Conservation (phyloP, 2,113 vertebrate species). For the Strix uralensis region DNA sequence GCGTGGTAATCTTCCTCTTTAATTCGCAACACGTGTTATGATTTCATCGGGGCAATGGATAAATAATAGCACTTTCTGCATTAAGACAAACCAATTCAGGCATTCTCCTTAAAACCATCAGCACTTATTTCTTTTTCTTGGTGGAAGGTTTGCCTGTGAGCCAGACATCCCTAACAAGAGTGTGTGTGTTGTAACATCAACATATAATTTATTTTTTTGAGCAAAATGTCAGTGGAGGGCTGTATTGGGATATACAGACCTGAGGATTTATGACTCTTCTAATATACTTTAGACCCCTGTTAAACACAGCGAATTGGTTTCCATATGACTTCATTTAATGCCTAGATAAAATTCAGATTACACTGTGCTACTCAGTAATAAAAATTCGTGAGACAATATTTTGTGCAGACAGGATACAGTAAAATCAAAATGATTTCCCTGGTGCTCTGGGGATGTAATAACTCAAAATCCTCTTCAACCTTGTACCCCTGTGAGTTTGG, state of each 20-base stretch:
- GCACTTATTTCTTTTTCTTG: neutral
- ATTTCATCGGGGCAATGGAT: neutral
- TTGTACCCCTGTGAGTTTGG: neutral
- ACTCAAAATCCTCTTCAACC: neutral
- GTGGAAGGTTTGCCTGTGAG: neutral
- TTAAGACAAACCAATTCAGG: neutral
- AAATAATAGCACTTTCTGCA: neutral
- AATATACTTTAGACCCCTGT: neutral
- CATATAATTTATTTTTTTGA: neutral
- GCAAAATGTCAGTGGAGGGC: neutral
- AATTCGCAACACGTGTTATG: rapidly evolving
- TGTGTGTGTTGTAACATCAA: too few relatives aligned
- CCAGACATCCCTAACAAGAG: neutral
- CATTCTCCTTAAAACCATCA: neutral
- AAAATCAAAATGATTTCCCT: neutral
- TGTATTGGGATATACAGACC: neutral
- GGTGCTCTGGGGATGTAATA: neutral
- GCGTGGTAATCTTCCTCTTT: neutral
- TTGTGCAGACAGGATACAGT: neutral
- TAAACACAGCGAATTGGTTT: neutral
- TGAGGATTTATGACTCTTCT: neutral
- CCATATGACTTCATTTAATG: neutral
- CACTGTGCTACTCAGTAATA: neutral
- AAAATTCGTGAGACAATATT: neutral
- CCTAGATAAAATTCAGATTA: neutral